These are phyloP conservation scores for Parochlus steinenii DNA, from an alignment of 2,888 invertebrate species.

Conservation along the genomic window DNA sequence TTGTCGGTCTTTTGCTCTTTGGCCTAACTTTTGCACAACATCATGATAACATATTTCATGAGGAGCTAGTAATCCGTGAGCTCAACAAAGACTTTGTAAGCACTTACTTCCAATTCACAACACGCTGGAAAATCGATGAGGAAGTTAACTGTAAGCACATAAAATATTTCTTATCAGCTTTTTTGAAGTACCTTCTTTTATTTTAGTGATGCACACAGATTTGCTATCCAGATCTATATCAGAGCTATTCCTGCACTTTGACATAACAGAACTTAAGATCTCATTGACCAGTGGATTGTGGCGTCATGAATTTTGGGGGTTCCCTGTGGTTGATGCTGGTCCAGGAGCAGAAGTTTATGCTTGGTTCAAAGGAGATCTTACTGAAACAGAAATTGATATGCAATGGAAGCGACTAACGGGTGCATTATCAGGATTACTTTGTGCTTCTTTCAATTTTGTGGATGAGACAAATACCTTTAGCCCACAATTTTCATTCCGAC, in stretches of 20 bases:
- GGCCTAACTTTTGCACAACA: slow-evolving; percentile 14
- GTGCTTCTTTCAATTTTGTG: slow-evolving; percentile 91
- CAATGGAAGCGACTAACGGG: slow-evolving; percentile 82
- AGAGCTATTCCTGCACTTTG: slow-evolving; percentile 69
- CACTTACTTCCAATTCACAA: slow-evolving; percentile 82
- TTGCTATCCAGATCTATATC: slow-evolving; percentile 78
- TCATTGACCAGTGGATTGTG: slow-evolving; percentile 87
- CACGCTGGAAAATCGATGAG: slow-evolving; percentile 48
- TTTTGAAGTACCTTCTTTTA: slow-evolving; percentile 15
- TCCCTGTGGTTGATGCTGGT: slow-evolving; percentile 74
- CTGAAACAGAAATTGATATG: slow-evolving; percentile 37
- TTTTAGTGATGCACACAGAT: slow-evolving; percentile 64
- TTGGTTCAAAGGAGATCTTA: slow-evolving; percentile 57
- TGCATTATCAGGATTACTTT: slow-evolving; percentile 85
- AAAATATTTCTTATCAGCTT: slow-evolving; percentile 3
- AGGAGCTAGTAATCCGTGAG: slow-evolving; percentile 79
- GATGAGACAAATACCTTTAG: slow-evolving; percentile 66
- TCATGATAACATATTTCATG: slow-evolving; percentile 55
- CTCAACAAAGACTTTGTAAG: slow-evolving; percentile 70
- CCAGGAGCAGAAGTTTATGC: slow-evolving; percentile 90
- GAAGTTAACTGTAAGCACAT: slow-evolving; percentile 41
- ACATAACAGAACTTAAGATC: slow-evolving; percentile 79
- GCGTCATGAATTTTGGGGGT: slow-evolving; percentile 89
- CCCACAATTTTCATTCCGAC: slow-evolving; percentile 70
- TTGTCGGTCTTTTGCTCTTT: not conserved